Evolutionary conservation across 2,888 invertebrate species (phyloP), one percentile per base, ranked within the genome.

Genomic region (Venusia cambrica): DNA sequence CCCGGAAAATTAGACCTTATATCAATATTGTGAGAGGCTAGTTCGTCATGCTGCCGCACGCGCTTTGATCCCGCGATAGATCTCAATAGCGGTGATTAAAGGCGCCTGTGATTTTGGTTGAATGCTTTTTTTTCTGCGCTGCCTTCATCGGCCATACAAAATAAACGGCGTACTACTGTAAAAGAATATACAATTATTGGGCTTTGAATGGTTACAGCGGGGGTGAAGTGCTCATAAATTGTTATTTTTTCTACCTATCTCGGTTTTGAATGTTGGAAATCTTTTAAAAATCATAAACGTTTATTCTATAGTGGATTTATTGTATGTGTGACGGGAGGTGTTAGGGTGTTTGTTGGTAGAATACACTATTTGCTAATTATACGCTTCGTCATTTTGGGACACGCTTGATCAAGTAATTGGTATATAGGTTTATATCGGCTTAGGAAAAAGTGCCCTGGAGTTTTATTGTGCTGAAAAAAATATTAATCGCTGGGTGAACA

Each of bases 71-170:
- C 83, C 73, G 73, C 70, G 83, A 80, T 85, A 84, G 81, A 84
- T 84, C 85, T 85, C 87, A 84, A 87, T 87, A 87, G 83, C 71
- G 78, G 84, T 87, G 87, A 87, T 87, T 87, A 87, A 81, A 84
- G 87, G 87, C 87, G 87, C 87, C 87, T 87, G 79, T 79, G 85
- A 84, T 80, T 83, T 84, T 79, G 71, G 80, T 78, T 81, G 81
- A 84, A 85, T 85, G 69, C 73, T 70, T 85, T 83, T 78, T 84
- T 84, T 73, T 61, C 51, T 63, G 54, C 55, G 60, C 56, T 71
- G 70, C 75, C 80, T 79, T 80, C 81, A 73, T 78, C 79, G 83
- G 72, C 70, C 67, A 63, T 76, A 78, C 75, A 78, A 74, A 76
- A 77, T 76, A 70, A 77, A 81, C 76, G 77, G 78, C 80, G 83